Conservation (phyloP, 2,113 vertebrate species). For the Lepus americanus region DNA sequence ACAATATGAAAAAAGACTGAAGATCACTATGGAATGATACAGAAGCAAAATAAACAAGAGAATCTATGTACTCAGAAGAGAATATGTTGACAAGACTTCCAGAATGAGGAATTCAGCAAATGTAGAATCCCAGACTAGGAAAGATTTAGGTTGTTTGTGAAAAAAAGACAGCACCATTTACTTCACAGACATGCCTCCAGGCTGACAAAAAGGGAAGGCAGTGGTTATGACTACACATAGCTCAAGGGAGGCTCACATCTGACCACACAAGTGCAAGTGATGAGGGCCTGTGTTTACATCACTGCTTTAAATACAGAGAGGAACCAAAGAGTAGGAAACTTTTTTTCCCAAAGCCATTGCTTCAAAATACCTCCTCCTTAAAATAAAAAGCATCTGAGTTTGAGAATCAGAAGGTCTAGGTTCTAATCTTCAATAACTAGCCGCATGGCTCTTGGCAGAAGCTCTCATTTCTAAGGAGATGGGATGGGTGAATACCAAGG, state of each 20-base stretch:
- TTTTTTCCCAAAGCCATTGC: neutral
- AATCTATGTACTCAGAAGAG: neutral
- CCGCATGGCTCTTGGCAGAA: neutral
- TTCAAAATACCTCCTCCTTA: constrained; percentile 3
- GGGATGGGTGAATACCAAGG: neutral
- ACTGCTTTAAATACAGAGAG: neutral
- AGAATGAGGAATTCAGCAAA: neutral
- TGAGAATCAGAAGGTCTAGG: neutral
- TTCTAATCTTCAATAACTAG: constrained; percentile 20
- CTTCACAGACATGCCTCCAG: neutral
- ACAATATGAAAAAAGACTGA: neutral
- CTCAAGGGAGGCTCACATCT: neutral
- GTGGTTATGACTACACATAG: neutral
- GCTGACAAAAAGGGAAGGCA: neutral
- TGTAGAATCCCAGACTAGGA: neutral
- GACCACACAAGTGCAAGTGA: neutral
- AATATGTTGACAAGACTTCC: neutral
- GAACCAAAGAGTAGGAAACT: neutral
- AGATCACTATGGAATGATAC: neutral
- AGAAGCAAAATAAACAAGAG: neutral
- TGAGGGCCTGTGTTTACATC: neutral
- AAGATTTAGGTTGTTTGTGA: neutral
- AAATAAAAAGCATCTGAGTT: neutral
- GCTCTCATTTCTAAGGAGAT: constrained; percentile 2
- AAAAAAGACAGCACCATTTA: neutral